phyloP scores from a whole-genome alignment of 2,797 vertebrate genomes.

The Pseudotriccus pelzelni region DNA sequence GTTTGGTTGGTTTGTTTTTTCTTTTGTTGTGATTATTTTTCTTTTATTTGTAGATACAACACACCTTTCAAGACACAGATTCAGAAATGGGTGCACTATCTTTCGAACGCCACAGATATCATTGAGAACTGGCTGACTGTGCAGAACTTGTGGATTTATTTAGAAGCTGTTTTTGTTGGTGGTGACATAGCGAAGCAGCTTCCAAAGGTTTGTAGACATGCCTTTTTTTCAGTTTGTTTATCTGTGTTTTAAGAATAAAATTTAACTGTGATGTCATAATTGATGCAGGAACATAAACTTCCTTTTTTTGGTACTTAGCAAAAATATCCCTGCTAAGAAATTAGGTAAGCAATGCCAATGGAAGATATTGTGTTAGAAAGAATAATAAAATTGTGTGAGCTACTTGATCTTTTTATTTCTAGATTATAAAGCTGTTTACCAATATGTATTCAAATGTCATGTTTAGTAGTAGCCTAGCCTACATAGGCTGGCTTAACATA shows the following conservation, averaged over 20 bases:
- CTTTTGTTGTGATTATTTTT: background rate
- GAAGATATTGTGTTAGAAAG: background rate
- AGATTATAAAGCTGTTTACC: background rate
- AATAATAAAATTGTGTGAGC: background rate
- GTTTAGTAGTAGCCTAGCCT: background rate
- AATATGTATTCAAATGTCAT: background rate
- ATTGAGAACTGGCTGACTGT: constrained; percentile 97
- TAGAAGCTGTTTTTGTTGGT: constrained; percentile 96
- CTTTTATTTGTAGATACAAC: constrained; percentile 84
- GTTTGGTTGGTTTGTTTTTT: too few relatives aligned
- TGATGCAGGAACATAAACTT: background rate
- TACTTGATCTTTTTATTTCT: background rate
- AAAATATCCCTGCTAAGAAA: background rate
- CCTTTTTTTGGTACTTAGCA: background rate
- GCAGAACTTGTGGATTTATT: constrained; percentile 98
- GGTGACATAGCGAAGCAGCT: constrained; percentile 97
- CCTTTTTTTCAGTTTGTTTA: background rate
- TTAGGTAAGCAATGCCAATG: background rate
- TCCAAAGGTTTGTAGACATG: constrained; percentile 85
- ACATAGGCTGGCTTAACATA: background rate
- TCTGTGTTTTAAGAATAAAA: background rate
- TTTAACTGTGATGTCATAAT: background rate
- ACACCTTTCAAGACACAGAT: constrained; percentile 92
- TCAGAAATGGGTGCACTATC: constrained; percentile 95
- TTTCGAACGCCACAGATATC: constrained; percentile 91